Percentiles rank a stretch among this genome's conserved stretches.
These are phyloP conservation scores for Smittia aterrima DNA, from an alignment of 2,888 invertebrate genomes.

Conservation along the genomic window DNA sequence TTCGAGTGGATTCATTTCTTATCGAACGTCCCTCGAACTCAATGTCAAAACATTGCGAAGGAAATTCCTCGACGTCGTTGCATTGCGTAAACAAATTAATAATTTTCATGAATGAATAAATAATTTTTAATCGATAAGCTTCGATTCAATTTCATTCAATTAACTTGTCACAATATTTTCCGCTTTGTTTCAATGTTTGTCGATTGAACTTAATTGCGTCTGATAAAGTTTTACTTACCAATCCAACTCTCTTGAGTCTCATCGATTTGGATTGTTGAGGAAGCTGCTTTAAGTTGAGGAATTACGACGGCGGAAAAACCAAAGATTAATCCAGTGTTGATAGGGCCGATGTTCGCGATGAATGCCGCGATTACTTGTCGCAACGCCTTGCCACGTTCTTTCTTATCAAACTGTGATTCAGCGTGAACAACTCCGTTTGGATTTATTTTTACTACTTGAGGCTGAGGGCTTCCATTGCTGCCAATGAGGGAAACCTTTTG, in stretches of 20 bases:
- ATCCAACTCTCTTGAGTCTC: constrained; percentile 65
- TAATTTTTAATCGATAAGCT: too few species aligned
- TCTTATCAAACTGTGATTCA: constrained; percentile 46
- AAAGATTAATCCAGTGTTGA: constrained; percentile 69
- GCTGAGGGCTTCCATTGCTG: background rate
- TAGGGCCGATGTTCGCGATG: constrained; percentile 65
- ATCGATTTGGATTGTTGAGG: constrained; percentile 58
- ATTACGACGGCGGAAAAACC: constrained; percentile 67
- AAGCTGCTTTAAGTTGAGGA: constrained; percentile 58
- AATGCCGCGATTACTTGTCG: constrained; percentile 63
- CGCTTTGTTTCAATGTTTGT: background rate
- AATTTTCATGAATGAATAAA: too few species aligned
- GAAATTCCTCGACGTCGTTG: too few species aligned
- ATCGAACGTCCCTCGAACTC: too few species aligned
- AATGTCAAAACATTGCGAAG: too few species aligned
- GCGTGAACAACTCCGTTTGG: background rate
- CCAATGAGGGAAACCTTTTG: constrained; percentile 26
- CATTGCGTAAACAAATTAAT: too few species aligned
- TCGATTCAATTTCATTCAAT: too few species aligned
- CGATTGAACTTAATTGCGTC: background rate
- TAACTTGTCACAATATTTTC: background rate
- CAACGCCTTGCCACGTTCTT: constrained; percentile 55
- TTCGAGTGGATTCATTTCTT: too few species aligned
- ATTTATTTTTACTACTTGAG: constrained; percentile 34
- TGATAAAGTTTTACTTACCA: constrained; percentile 54